Evolutionary conservation across 1,140 invertebrate genomes (phyloP).

Genomic region (Bradysia coprophila): DNA sequence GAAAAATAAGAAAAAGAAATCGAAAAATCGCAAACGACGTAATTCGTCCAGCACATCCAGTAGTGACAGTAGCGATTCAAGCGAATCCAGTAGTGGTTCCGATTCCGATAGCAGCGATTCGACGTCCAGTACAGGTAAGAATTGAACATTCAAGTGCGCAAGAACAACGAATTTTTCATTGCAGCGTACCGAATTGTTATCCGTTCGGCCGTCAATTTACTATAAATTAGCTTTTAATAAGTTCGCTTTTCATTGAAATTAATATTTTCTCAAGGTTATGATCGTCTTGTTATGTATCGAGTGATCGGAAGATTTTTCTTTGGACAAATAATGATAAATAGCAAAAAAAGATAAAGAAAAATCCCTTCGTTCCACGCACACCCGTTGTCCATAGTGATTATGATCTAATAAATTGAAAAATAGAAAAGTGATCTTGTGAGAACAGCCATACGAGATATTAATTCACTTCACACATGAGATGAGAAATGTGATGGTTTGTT

Average conservation of each 20-base stretch:
- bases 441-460: too few relatives aligned
- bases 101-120: conserved; percentile 41
- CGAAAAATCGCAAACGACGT: conserved; percentile 45
- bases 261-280: not conserved
- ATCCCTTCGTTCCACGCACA: too few relatives aligned
- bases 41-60: conserved; percentile 44
- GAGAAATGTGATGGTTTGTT: too few relatives aligned
- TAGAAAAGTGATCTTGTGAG: too few relatives aligned
- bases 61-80: conserved; percentile 38
- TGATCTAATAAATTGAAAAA: too few relatives aligned
- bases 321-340: too few relatives aligned
- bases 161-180: not conserved
- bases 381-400: too few relatives aligned
- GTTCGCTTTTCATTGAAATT: not conserved
- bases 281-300: too few relatives aligned
- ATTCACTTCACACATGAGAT: too few relatives aligned
- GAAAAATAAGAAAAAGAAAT: conserved; percentile 49
- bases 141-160: not conserved
- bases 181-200: not conserved
- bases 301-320: too few relatives aligned
- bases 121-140: conserved; percentile 32
- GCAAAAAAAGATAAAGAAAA: too few relatives aligned
- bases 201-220: not conserved
- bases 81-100: conserved; percentile 30
- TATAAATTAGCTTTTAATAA: not conserved